A percentile compares a stretch with the other conserved stretches of the same genome.
Conservation (phyloP, 2,888 invertebrate species). For the Xylocampa areola region DNA sequence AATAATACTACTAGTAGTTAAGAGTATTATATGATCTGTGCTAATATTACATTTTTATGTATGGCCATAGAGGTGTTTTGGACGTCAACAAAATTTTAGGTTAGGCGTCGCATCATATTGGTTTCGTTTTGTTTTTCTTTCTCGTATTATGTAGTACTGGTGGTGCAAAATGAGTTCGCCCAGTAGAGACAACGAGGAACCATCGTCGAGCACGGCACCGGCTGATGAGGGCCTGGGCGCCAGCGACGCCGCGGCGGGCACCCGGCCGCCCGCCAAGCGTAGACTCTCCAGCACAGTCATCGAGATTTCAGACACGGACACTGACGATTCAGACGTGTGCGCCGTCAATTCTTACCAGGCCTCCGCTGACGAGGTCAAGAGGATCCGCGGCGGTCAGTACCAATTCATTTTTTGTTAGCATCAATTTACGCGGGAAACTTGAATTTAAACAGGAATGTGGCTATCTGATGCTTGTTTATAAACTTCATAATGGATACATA, state of each 20-base stretch:
- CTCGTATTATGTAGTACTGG: slow-evolving; percentile 83
- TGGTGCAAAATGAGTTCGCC: slow-evolving; percentile 82
- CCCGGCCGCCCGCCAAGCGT: slow-evolving; percentile 84
- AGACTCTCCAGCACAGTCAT: slow-evolving; percentile 77
- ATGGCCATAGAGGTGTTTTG: slow-evolving; percentile 23
- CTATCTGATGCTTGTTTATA: slow-evolving; percentile 10
- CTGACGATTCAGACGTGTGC: slow-evolving; percentile 87
- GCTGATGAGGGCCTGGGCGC: slow-evolving; percentile 64
- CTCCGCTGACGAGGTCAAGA: slow-evolving; percentile 85
- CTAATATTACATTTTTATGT: slow-evolving; percentile 14
- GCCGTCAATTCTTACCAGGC: slow-evolving; percentile 87
- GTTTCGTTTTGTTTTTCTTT: slow-evolving; percentile 79
- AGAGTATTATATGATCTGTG: too few species aligned
- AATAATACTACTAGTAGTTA: too few species aligned
- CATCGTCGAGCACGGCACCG: slow-evolving; percentile 72
- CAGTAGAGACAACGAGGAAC: slow-evolving; percentile 79
- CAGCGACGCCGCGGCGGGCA: slow-evolving; percentile 59
- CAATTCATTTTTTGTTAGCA: slow-evolving; percentile 41
- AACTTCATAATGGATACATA: slow-evolving; percentile 6
- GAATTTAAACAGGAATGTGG: slow-evolving; percentile 43
- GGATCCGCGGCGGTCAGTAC: slow-evolving; percentile 83
- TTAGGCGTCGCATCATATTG: slow-evolving; percentile 84
- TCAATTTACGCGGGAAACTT: slow-evolving; percentile 77
- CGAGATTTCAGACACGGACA: slow-evolving; percentile 86
- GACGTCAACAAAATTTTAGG: slow-evolving; percentile 83